Conservation (phyloP, 2,113 vertebrate species). For the Mustela lutreola region DNA sequence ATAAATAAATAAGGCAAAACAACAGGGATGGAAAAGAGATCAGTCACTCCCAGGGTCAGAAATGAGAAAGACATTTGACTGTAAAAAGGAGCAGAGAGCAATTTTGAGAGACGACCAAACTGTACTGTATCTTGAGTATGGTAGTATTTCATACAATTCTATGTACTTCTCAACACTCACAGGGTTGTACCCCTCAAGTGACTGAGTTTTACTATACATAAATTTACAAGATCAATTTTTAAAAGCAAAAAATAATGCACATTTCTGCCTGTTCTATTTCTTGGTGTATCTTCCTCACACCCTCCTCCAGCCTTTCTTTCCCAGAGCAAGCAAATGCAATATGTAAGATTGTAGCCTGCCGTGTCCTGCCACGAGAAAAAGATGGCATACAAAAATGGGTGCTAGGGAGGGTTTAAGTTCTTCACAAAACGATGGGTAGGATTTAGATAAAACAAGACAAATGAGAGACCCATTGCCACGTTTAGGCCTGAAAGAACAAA, state of each 20-base stretch:
- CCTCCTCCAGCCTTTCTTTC: not conserved
- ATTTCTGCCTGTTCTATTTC: not conserved
- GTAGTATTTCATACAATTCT: not conserved
- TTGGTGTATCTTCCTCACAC: not conserved
- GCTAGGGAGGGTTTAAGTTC: not conserved
- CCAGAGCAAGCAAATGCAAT: not conserved
- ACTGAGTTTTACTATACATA: not conserved
- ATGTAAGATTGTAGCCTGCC: not conserved
- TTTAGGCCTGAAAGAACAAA: not conserved
- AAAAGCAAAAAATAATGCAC: not conserved
- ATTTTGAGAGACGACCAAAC: not conserved
- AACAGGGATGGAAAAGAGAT: not conserved
- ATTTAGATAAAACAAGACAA: not conserved
- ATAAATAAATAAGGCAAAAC: not conserved
- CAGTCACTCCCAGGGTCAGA: not conserved
- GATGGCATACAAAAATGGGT: not conserved
- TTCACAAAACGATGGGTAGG: not conserved
- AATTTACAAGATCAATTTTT: not conserved
- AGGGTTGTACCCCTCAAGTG: not conserved
- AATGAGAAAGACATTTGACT: not conserved
- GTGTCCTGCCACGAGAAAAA: not conserved
- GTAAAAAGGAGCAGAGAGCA: not conserved
- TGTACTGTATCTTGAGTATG: not conserved
- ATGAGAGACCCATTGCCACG: not conserved
- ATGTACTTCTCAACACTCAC: not conserved